These are phyloP conservation scores for Girardinus metallicus DNA, from an alignment of 2,797 vertebrate species.

Conservation along the genomic window DNA sequence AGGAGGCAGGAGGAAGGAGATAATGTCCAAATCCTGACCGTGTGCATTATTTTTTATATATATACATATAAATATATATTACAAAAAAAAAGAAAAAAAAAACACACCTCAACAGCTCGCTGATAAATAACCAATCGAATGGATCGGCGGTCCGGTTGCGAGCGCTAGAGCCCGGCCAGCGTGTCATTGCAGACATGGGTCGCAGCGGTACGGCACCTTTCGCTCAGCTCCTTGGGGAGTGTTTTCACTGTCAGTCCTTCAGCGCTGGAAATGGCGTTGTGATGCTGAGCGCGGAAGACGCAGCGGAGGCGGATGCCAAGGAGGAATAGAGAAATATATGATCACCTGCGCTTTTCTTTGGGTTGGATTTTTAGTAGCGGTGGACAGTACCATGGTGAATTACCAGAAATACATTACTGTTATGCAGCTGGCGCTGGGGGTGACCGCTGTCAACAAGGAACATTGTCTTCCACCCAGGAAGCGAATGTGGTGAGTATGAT, in stretches of 20 bases:
- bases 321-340: constrained; percentile 87
- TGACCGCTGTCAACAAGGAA: constrained; percentile 97
- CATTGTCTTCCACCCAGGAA: constrained; percentile 96
- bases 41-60: neutral
- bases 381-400: constrained; percentile 95
- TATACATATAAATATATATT: neutral
- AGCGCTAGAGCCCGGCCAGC: constrained; percentile 78
- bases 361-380: constrained; percentile 88
- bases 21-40: constrained; percentile 78
- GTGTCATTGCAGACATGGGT: constrained; percentile 83
- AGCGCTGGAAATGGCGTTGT: constrained; percentile 86
- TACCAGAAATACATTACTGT: constrained; percentile 99
- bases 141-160: constrained; percentile 71
- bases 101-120: neutral
- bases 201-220: constrained; percentile 81
- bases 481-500: constrained; percentile 95
- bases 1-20: constrained; percentile 68
- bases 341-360: constrained; percentile 91
- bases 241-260: constrained; percentile 81
- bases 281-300: constrained; percentile 85
- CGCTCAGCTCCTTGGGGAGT: constrained; percentile 80
- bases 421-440: constrained; percentile 99
- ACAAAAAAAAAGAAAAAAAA: too few species aligned
- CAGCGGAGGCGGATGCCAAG: constrained; percentile 89
- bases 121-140: constrained; percentile 47